A percentile compares a stretch with the other conserved stretches of the same genome.
Conservation (phyloP, 1,140 invertebrate species). For the Sycophaga agraensis region DNA sequence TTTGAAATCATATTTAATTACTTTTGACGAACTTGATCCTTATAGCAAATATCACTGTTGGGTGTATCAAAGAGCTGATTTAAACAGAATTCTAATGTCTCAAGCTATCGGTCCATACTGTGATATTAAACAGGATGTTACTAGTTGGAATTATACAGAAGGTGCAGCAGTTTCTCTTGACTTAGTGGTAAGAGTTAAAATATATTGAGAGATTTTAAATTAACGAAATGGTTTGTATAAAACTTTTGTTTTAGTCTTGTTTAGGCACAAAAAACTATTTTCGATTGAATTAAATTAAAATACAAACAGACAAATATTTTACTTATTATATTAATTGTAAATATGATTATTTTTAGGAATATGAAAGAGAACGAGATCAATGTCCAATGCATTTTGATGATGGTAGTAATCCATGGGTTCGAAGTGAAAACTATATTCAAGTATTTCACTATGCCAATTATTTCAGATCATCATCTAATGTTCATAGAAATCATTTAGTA, state of each 20-base stretch:
- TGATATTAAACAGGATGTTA: constrained; percentile 86
- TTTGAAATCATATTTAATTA: constrained; percentile 94
- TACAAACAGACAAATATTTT: constrained; percentile 32
- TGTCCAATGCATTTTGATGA: constrained; percentile 96
- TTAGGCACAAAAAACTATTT: no score
- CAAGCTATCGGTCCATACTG: constrained; percentile 90
- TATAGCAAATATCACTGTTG: constrained; percentile 95
- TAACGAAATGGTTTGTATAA: constrained; percentile 9
- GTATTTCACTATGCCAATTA: constrained; percentile 65
- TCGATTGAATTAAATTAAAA: no score
- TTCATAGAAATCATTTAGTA: not conserved
- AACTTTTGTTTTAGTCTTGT: no score
- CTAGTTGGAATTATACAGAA: constrained; percentile 82
- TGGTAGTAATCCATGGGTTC: constrained; percentile 80
- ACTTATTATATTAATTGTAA: no score
- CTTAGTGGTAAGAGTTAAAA: constrained; percentile 69
- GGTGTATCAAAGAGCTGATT: constrained; percentile 94
- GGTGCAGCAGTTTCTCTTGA: constrained; percentile 88
- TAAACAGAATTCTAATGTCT: constrained; percentile 87
- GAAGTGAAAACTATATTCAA: constrained; percentile 71
- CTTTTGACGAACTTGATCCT: constrained; percentile 94
- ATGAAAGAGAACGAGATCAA: constrained; percentile 72
- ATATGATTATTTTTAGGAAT: constrained; percentile 54
- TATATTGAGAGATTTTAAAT: not conserved
- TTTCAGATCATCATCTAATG: not conserved